Base-by-base conservation (phyloP, 2,888 invertebrate species). In the Auanema freiburgensis region DNA sequence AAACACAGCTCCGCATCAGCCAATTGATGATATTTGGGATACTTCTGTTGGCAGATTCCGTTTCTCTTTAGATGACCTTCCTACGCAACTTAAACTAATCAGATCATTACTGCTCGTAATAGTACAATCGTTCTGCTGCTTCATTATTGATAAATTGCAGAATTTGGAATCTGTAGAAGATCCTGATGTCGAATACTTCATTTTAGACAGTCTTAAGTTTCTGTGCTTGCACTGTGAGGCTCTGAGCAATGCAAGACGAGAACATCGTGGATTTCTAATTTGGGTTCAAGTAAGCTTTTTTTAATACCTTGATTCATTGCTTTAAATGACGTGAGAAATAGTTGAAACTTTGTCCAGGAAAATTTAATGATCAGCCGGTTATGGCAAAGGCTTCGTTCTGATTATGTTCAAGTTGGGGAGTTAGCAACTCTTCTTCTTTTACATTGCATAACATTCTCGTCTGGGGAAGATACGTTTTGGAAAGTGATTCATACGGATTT, bases 401-500 rank as follows among this genome's bases (percentile, higher is more conserved):
- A 83, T 44, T 84, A 69, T 65, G 74, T 81, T 1, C 83, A 81
- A 63, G 92, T 97, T 75, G 91, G 94, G 75, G 91, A 93, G 84
- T 90, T 92, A 71, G 90, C 91, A 40, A 94, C 94, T 33, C 94
- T 96, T 0, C 88, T 98, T 59, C 87, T 99, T 69, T 87, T 98
- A 64, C 96, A 98, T 86, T 94, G 94, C 83, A 90, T 97, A 67
- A 93, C 95, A 0, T 87, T 98, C 68, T 91, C 94, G 0, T 90
- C 91, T 63, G 98, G 98, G 1, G 91, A 92, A 0, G 95, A 96
- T 84, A 91, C 94, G 52, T 92, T 98, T 85, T 97, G 97, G 91
- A 89, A 90, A 71, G 89, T 94, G n/a, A 90, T 98, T 59, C 91
- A 96, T 83, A 91, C 92, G 80, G 92, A 93, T 84, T 99, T 97